Percentiles rank a stretch among this genome's conserved stretches.
These are phyloP conservation scores for Drosophila tsacasi DNA, from an alignment of 1,140 invertebrate genomes.

Conservation along the genomic window DNA sequence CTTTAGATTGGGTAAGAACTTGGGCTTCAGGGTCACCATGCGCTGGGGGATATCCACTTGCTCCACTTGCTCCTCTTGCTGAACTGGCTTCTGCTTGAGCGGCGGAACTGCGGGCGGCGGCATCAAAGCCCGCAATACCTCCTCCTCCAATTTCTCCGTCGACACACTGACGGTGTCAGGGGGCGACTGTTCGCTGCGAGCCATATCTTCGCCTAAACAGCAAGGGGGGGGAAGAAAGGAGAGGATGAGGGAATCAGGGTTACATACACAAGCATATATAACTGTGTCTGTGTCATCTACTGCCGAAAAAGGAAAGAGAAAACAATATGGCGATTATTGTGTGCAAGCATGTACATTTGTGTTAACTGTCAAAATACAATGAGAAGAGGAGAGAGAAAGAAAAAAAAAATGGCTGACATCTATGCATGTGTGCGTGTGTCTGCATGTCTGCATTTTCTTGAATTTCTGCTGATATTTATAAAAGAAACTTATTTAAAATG, in stretches of 20 bases:
- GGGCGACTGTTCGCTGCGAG: neutral
- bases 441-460: neutral
- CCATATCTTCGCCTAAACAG: neutral
- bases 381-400: neutral
- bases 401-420: neutral
- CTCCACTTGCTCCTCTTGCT: too few relatives aligned
- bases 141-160: neutral
- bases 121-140: neutral
- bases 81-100: neutral
- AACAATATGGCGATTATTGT: neutral
- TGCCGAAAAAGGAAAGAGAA: neutral
- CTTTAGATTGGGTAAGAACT: conserved; percentile 28
- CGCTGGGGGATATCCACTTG: too few relatives aligned
- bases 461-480: neutral
- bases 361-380: neutral
- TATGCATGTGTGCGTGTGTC: neutral
- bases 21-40: conserved; percentile 2
- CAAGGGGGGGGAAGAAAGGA: neutral
- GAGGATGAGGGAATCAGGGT: neutral
- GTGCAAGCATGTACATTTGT: neutral
- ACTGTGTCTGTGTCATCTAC: neutral
- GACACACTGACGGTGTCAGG: neutral
- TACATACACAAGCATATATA: neutral
- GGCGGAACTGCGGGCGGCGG: neutral
- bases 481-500: neutral